Base-by-base conservation (phyloP, 2,888 invertebrate species). In the Punctoribates punctum region DNA sequence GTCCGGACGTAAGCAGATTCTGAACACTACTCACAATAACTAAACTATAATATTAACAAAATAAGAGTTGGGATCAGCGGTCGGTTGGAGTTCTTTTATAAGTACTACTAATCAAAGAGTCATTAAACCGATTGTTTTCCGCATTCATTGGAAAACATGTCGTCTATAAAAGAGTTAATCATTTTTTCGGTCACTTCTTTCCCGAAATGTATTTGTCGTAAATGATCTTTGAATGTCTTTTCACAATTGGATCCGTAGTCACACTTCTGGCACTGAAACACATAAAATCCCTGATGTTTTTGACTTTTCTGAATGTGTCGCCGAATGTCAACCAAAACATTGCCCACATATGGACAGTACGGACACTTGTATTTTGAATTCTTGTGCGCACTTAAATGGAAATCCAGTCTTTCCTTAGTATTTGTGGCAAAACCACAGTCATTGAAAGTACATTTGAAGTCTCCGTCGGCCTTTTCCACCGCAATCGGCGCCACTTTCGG, bases 351-450 rank as follows among this genome's bases (percentile, higher is more conserved):
- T 46, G 75, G 29, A 75, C 75, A 75, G n/a, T 75, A 75, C 23
- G 75, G 75, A 75, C 75, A 75, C 51, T 75, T 75, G 34, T 75
- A 75, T 23, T 75, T 75, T 20, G 70, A 72, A 70, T 46, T 70
- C 8, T 48, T 34, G 42, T 75, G 75, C 6, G 75, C 75, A 9
- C 34, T 34, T 17, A 75, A 72, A 25, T 75, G 75, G 34, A 75
- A 75, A 46, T 75, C 46, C 13, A 75, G 25, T 23, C 70, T 67
- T 9, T 70, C 70, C 34, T 27, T 38, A 42, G 46, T 72, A 4
- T 70, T 42, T 6, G 75, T 70, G 3, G 60, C n/a, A n/a, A 75
- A 75, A 8, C 48, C 70, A 54, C 75, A 75, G 20, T 70, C 75
- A 1, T 70, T 70, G 17, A 72, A 75, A 46, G 67, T 70, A 27